phyloP scores from a whole-genome alignment of 2,888 invertebrate genomes.

The Crossocerus cetratus region DNA sequence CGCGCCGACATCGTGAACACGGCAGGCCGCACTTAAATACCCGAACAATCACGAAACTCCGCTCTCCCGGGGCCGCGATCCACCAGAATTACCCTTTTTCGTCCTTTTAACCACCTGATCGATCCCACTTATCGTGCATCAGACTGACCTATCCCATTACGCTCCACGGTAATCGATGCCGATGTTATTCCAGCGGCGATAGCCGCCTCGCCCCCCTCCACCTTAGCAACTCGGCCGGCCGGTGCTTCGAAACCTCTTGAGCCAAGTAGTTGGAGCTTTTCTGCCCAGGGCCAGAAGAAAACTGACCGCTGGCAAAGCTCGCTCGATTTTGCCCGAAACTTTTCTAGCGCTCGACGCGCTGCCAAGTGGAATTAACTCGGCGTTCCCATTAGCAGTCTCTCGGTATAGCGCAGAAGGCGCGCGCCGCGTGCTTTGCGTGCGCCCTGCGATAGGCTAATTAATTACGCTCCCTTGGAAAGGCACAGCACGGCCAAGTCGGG shows the following conservation, averaged over 20 bases:
- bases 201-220: conserved; percentile 16
- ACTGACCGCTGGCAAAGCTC: background rate
- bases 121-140: conserved; percentile 57
- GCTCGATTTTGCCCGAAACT: too few relatives aligned
- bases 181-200: conserved; percentile 52
- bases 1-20: conserved; percentile 18
- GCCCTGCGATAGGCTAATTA: conserved; percentile 56
- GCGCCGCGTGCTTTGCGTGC: conserved; percentile 52
- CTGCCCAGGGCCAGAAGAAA: background rate
- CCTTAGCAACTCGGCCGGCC: too few relatives aligned
- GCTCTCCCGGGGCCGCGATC: conserved; percentile 36
- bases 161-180: conserved; percentile 53
- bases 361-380: background rate
- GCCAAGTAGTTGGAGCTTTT: background rate
- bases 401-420: conserved; percentile 28
- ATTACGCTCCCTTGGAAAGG: conserved; percentile 51
- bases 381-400: conserved; percentile 33
- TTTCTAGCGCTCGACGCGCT: background rate
- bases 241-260: background rate
- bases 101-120: conserved; percentile 48
- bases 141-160: conserved; percentile 55
- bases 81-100: conserved; percentile 49
- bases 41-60: conserved; percentile 46
- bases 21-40: conserved; percentile 36
- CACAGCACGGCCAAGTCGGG: conserved; percentile 30